Conservation (phyloP, 2,888 invertebrate genomes). For the Gasteruption jaculator region DNA sequence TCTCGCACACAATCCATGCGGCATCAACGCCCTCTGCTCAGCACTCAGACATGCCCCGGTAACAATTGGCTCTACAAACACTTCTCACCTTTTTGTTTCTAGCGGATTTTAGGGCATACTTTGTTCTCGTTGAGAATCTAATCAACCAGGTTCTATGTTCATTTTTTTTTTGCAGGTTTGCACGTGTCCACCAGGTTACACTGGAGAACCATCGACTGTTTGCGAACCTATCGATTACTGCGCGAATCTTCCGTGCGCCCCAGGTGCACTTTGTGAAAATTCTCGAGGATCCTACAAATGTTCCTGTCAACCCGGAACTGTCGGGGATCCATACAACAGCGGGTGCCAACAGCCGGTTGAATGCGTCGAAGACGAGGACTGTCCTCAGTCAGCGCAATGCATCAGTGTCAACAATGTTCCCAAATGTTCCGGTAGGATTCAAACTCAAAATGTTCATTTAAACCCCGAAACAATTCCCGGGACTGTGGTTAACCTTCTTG, state of each 20-base stretch:
- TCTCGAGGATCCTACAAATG: slow-evolving; percentile 77
- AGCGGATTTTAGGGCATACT: too few relatives aligned
- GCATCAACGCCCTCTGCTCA: slow-evolving; percentile 79
- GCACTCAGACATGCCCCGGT: slow-evolving; percentile 75
- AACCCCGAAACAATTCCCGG: not conserved
- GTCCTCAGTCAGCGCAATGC: slow-evolving; percentile 77
- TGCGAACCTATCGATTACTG: slow-evolving; percentile 79
- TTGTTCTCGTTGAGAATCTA: too few relatives aligned
- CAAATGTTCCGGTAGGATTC: slow-evolving; percentile 68
- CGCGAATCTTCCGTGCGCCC: slow-evolving; percentile 72
- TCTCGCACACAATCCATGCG: slow-evolving; percentile 77
- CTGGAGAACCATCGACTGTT: slow-evolving; percentile 69
- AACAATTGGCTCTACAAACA: too few relatives aligned
- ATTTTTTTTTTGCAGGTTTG: slow-evolving; percentile 51
- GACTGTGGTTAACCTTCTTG: slow-evolving; percentile 26
- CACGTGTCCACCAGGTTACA: slow-evolving; percentile 84
- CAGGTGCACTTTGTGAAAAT: slow-evolving; percentile 76
- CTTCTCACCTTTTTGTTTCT: too few relatives aligned
- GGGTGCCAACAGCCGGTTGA: slow-evolving; percentile 80
- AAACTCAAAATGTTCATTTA: not conserved
- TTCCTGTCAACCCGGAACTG: slow-evolving; percentile 70
- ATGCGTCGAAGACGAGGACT: slow-evolving; percentile 74
- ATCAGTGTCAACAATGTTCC: slow-evolving; percentile 66
- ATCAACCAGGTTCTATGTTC: not conserved
- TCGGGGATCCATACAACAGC: slow-evolving; percentile 81